Base-by-base conservation (phyloP, 2,797 vertebrate genomes). In the Corythornis leucogaster region DNA sequence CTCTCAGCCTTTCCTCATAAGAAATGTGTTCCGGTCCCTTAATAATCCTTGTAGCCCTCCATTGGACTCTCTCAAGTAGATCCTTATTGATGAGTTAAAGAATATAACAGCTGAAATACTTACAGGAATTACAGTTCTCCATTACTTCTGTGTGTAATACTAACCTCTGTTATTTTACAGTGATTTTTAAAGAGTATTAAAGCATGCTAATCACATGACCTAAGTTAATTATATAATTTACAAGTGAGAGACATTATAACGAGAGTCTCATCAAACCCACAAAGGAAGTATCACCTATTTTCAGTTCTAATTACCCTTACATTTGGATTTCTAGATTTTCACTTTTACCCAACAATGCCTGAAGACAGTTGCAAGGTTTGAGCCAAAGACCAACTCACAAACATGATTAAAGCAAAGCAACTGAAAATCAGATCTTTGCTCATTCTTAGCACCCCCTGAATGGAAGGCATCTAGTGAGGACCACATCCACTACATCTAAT, bases 391-490 rank as follows among this genome's bases (percentile, higher is more conserved):
- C 55, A 78, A 13, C 10, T 78, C 46, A 64, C 20, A 83, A 54
- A 46, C 7, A 61, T 0, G 0, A 43, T 26, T 10, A 25, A 7
- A 85, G n/a, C 50, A 55, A 64, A 54, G 19, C 4, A 24, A 9
- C 5, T 62, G 26, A 62, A 88, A 81, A 31, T 4, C 78, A 66
- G 15, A 67, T 26, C 33, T 50, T 54, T 11, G 16, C 5, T 54
- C 6, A 2, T 57, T 30, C 10, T 80, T 26, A 46, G 6, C 25
- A 53, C 4, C 24, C 4, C 26, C 33, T 48, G 19, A 73, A 45
- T 3, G 8, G 6, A 40, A 79, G 22, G 8, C 14, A 13, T 16
- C 8, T 42, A 43, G 12, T 7, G 45, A 63, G 31, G 28, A 42
- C 8, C 25, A 9, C 11, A 51, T 21, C 46, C 45, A 33, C 50